phyloP scores from a whole-genome alignment of 2,797 vertebrate genomes.

The Crocodylus rhombifer region DNA sequence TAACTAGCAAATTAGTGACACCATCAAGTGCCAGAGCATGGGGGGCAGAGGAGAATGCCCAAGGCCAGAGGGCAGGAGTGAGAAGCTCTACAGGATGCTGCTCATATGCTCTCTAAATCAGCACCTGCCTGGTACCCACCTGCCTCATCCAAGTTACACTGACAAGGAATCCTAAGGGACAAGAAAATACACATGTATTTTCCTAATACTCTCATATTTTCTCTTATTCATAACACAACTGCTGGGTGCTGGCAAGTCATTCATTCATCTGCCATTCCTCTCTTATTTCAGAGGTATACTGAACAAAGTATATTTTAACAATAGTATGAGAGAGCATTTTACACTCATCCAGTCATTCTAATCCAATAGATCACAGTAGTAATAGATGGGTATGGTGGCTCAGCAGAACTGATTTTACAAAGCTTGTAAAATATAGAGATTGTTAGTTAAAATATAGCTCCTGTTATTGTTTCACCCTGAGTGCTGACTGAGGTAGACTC shows the following conservation, averaged over 20 bases:
- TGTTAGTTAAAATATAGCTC: not conserved
- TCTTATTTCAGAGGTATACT: not conserved
- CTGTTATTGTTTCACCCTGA: not conserved
- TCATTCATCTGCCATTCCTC: not conserved
- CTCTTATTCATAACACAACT: not conserved
- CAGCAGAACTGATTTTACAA: not conserved
- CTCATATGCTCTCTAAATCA: too few relatives aligned
- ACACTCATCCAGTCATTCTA: not conserved
- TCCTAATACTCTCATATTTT: not conserved
- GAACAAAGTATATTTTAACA: not conserved
- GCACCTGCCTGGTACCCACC: too few relatives aligned
- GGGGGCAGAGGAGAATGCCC: too few relatives aligned
- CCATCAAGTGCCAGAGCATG: too few relatives aligned
- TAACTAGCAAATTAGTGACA: too few relatives aligned
- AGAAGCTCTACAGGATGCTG: too few relatives aligned
- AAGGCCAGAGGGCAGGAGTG: too few relatives aligned
- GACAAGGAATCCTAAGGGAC: not conserved
- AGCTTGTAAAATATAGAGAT: not conserved
- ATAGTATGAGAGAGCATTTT: not conserved
- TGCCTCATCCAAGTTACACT: too few relatives aligned
- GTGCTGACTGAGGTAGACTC: not conserved
- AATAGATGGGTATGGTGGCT: not conserved
- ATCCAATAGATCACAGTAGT: not conserved
- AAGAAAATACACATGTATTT: not conserved
- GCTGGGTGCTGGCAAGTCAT: not conserved